Evolutionary conservation across 2,113 vertebrate species (phyloP).

Genomic region (Myodes glareolus): DNA sequence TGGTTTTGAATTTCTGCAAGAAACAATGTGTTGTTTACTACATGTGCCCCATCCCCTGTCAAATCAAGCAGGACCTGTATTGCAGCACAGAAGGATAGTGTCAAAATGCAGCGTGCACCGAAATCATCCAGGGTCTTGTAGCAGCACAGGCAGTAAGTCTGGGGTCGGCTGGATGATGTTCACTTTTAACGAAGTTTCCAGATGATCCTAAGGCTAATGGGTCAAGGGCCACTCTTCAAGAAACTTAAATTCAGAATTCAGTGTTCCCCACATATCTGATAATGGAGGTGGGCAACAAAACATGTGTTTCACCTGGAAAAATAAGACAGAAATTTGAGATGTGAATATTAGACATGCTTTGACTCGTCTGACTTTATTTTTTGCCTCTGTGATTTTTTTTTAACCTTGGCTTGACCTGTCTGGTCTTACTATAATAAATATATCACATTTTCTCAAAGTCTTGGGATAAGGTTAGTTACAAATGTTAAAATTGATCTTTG

Average conservation of each 20-base stretch:
- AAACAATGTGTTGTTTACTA: neutral
- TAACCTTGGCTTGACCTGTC: neutral
- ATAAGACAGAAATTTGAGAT: neutral
- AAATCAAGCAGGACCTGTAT: neutral
- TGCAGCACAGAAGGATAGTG: neutral
- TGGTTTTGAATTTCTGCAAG: neutral
- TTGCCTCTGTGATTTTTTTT: neutral
- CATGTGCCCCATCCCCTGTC: neutral
- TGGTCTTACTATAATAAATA: neutral
- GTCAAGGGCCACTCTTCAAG: neutral
- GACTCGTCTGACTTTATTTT: neutral
- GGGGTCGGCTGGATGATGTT: neutral
- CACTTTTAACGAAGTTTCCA: neutral
- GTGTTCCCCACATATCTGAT: neutral
- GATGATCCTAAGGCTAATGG: neutral
- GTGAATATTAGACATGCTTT: neutral
- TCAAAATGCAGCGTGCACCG: neutral
- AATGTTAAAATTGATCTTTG: neutral
- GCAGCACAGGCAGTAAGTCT: neutral
- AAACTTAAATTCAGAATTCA: neutral
- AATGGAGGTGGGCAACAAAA: neutral
- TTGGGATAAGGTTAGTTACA: conserved; percentile 7
- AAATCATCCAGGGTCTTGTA: neutral
- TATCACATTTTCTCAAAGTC: neutral
- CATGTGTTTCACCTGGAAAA: neutral